Evolutionary conservation across 37 sponge, comb jelly and placozoan species (phyloP).

Genomic region (Oscarella lobularis): DNA sequence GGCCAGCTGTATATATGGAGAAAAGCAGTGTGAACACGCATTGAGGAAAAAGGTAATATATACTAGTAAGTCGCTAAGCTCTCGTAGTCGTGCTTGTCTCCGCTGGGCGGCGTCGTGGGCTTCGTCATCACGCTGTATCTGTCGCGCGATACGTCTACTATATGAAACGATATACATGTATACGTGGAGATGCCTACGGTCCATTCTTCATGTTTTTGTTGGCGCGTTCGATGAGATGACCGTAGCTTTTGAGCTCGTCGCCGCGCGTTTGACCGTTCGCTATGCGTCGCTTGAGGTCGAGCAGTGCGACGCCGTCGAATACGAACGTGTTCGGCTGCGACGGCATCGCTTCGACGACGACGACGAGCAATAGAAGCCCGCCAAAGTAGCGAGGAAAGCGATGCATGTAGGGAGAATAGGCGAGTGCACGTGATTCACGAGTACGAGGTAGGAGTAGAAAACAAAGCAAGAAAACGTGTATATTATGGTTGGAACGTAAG

Average conservation of each 20-base stretch:
- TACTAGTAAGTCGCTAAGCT: slow-evolving; percentile 1
- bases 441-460: too few relatives aligned
- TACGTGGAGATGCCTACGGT: neutral
- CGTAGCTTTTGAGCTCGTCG: neutral
- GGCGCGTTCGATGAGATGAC: neutral
- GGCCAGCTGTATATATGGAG: neutral
- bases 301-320: neutral
- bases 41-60: neutral
- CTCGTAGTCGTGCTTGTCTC: slow-evolving; percentile 5
- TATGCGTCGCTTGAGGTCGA: neutral
- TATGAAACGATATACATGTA: too few relatives aligned
- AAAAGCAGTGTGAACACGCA: too few relatives aligned
- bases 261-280: neutral
- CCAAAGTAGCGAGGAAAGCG: too few relatives aligned
- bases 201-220: neutral
- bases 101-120: slow-evolving; percentile 7
- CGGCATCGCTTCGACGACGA: too few relatives aligned
- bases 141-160: neutral
- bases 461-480: too few relatives aligned
- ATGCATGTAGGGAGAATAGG: too few relatives aligned
- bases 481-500: too few relatives aligned
- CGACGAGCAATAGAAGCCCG: too few relatives aligned
- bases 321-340: too few relatives aligned
- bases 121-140: slow-evolving; percentile 4
- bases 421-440: too few relatives aligned